A percentile compares a stretch with the other conserved stretches of the same genome.
phyloP scores from a whole-genome alignment of 2,888 invertebrate genomes.

The Apocheima hispidaria region DNA sequence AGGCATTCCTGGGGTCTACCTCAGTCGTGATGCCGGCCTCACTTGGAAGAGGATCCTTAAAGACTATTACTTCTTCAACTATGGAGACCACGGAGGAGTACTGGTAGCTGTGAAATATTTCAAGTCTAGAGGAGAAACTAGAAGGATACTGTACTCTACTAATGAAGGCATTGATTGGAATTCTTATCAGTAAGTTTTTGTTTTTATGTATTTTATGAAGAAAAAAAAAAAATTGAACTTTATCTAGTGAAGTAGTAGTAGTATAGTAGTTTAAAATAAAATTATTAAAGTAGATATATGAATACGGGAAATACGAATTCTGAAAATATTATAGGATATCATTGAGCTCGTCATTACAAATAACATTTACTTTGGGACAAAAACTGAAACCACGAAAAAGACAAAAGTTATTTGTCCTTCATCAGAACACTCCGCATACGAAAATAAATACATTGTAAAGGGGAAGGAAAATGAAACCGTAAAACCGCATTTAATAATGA shows the following conservation, averaged over 20 bases:
- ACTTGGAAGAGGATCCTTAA: constrained; percentile 92
- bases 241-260: too few relatives aligned
- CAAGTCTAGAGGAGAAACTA: constrained; percentile 91
- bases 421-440: too few relatives aligned
- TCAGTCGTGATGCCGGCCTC: constrained; percentile 59
- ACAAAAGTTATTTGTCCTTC: too few relatives aligned
- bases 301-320: too few relatives aligned
- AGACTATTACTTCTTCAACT: constrained; percentile 94
- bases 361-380: too few relatives aligned
- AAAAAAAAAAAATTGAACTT: background rate
- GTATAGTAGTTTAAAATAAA: too few relatives aligned
- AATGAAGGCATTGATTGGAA: constrained; percentile 95
- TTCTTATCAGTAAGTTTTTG: constrained; percentile 82
- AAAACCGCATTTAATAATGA: background rate
- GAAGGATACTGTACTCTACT: constrained; percentile 92
- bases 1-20: constrained; percentile 92
- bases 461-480: background rate
- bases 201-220: background rate
- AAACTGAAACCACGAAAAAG: too few relatives aligned
- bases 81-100: constrained; percentile 96
- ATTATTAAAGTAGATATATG: too few relatives aligned
- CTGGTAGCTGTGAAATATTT: constrained; percentile 94
- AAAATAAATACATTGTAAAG: background rate
- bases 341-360: too few relatives aligned
- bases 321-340: too few relatives aligned